phyloP scores from a whole-genome alignment of 1,140 invertebrate genomes.

The Tenebrio molitor region DNA sequence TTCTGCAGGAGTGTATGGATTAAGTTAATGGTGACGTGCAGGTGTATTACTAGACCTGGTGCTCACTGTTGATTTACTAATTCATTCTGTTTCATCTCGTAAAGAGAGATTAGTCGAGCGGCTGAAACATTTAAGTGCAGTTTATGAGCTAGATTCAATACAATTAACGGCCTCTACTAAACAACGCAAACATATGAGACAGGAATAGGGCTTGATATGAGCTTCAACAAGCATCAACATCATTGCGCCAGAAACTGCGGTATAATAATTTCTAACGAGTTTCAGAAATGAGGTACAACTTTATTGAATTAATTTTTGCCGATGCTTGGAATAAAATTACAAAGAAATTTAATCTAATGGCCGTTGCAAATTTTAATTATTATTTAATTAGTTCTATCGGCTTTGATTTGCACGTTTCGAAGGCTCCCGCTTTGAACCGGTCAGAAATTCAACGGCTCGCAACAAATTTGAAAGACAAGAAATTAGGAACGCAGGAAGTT shows the following conservation, averaged over 20 bases:
- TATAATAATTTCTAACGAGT: not conserved
- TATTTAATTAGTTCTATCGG: not conserved
- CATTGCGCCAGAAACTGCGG: slow-evolving; percentile 10
- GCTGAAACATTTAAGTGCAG: slow-evolving; percentile 5
- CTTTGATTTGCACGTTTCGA: not conserved
- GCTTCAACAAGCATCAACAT: slow-evolving; percentile 20
- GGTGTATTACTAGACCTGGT: not conserved
- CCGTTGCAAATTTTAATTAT: not conserved
- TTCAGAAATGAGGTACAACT: not conserved
- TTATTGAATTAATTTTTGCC: not conserved
- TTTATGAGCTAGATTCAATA: slow-evolving; percentile 28
- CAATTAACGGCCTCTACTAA: slow-evolving; percentile 19
- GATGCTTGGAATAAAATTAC: not conserved
- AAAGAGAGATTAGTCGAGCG: slow-evolving; percentile 13
- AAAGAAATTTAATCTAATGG: not conserved
- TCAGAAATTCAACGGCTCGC: not conserved
- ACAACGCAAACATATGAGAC: slow-evolving; percentile 26
- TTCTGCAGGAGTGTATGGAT: not conserved
- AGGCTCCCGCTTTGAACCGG: not conserved
- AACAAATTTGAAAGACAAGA: too few relatives aligned
- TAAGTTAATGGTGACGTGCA: slow-evolving; percentile 18
- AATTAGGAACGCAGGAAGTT: too few relatives aligned
- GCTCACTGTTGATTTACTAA: slow-evolving; percentile 12
- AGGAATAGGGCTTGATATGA: slow-evolving; percentile 18
- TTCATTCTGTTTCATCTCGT: slow-evolving; percentile 31